Conservation (phyloP, 2,888 invertebrate genomes). For the Patella caerulea region DNA sequence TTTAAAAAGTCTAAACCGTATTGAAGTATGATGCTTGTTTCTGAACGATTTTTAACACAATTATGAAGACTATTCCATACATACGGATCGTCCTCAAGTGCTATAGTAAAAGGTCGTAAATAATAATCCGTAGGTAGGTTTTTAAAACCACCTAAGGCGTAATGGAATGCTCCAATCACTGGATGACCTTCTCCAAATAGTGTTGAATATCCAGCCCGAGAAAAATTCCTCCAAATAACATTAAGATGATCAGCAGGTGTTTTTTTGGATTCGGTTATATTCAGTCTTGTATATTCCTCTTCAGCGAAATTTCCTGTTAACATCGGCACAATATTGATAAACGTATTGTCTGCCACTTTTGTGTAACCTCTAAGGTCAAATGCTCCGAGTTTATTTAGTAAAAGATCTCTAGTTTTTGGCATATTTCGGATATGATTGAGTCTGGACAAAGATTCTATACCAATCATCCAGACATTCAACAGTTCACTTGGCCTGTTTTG, state of each 20-base stretch:
- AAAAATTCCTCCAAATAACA: constrained; percentile 87
- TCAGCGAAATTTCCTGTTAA: constrained; percentile 72
- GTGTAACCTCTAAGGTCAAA: constrained; percentile 89
- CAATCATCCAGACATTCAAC: constrained; percentile 83
- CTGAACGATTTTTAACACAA: constrained; percentile 80
- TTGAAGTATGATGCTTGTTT: constrained; percentile 80
- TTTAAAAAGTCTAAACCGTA: constrained; percentile 75
- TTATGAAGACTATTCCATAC: constrained; percentile 33
- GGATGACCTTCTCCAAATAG: constrained; percentile 86
- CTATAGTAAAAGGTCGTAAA: constrained; percentile 80
- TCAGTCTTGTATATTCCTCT: constrained; percentile 23
- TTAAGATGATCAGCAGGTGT: constrained; percentile 73
- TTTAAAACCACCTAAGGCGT: constrained; percentile 80
- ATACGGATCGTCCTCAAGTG: constrained; percentile 66
- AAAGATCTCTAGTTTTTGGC: constrained; percentile 77
- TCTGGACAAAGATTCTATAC: constrained; percentile 87
- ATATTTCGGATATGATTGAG: constrained; percentile 87
- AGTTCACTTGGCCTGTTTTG: constrained; percentile 14
- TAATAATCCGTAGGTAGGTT: constrained; percentile 88
- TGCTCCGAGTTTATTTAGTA: constrained; percentile 78
- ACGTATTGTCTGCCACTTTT: constrained; percentile 94
- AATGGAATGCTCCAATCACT: constrained; percentile 84
- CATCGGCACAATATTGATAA: constrained; percentile 84
- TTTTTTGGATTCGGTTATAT: not conserved
- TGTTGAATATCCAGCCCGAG: constrained; percentile 82